Evolutionary conservation across 2,113 vertebrate species (phyloP).

Genomic region (Dendropsophus ebraccatus): DNA sequence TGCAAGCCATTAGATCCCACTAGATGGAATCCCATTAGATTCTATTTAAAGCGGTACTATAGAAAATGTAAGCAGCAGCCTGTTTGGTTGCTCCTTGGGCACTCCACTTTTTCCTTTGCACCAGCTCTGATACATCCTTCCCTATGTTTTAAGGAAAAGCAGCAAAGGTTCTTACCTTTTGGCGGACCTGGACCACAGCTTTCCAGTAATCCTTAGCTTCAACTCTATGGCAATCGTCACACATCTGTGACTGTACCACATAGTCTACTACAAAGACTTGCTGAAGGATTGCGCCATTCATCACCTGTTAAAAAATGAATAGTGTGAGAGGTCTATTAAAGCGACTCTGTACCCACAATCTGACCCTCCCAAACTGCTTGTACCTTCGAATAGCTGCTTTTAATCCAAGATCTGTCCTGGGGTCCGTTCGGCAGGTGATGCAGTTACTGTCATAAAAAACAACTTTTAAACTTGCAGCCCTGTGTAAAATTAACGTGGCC

Average conservation of each 20-base stretch:
- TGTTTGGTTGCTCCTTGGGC: no score
- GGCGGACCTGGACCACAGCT: slow-evolving; percentile 92
- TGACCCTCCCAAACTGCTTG: no score
- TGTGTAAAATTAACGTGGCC: no score
- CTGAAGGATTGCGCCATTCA: slow-evolving; percentile 95
- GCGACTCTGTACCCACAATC: no score
- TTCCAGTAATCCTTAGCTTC: slow-evolving; percentile 99
- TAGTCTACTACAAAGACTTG: slow-evolving; percentile 96
- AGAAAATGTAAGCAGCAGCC: not conserved
- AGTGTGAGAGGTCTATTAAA: not conserved
- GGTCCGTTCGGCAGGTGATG: no score
- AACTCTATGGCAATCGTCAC: slow-evolving; percentile 94
- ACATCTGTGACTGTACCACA: slow-evolving; percentile 89
- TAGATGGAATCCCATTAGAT: no score
- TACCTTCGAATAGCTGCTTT: no score
- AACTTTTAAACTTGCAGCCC: no score
- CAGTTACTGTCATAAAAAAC: no score
- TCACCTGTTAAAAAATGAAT: slow-evolving; percentile 75
- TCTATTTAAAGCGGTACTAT: not conserved
- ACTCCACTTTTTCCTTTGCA: not conserved
- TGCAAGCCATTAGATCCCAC: no score
- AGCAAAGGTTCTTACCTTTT: slow-evolving; percentile 80
- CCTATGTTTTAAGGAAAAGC: not conserved
- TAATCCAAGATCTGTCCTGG: no score
- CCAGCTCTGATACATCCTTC: not conserved